Percentiles rank a stretch among this genome's conserved stretches.
These are phyloP conservation scores for Tokudaia tokunoshimensis DNA, from an alignment of 2,797 vertebrate genomes.

Conservation along the genomic window DNA sequence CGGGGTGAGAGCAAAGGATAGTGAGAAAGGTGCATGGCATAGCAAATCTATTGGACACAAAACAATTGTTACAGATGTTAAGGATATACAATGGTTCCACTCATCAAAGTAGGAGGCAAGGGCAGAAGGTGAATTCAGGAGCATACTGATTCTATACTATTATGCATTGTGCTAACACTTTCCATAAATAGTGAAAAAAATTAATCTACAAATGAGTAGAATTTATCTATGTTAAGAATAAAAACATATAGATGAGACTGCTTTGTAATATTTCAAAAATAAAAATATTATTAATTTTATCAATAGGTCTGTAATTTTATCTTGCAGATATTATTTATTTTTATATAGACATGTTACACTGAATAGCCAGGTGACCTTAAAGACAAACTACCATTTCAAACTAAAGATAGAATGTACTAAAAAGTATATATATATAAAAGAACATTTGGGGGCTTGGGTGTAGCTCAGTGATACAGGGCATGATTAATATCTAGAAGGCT, in stretches of 20 bases:
- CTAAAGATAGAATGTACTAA: not conserved
- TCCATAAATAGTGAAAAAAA: not conserved
- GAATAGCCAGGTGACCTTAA: constrained; percentile 1
- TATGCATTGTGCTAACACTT: not conserved
- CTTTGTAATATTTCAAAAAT: constrained; percentile 29
- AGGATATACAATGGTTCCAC: not conserved
- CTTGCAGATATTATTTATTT: not conserved
- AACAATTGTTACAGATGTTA: not conserved
- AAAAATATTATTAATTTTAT: constrained; percentile 7
- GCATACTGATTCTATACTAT: not conserved
- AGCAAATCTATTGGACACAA: not conserved
- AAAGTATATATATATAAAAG: not conserved
- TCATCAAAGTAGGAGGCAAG: not conserved
- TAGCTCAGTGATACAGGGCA: not conserved
- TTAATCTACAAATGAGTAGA: not conserved
- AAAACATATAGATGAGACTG: not conserved
- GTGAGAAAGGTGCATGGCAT: not conserved
- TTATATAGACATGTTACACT: not conserved
- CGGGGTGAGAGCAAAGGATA: not conserved
- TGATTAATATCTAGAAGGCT: too few species aligned
- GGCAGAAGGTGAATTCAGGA: not conserved
- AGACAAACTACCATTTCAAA: not conserved
- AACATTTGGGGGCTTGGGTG: not conserved
- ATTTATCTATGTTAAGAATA: not conserved
- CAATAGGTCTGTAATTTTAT: not conserved